Evolutionary conservation across 2,113 vertebrate species (phyloP).

Genomic region (Ictidomys tridecemlineatus): DNA sequence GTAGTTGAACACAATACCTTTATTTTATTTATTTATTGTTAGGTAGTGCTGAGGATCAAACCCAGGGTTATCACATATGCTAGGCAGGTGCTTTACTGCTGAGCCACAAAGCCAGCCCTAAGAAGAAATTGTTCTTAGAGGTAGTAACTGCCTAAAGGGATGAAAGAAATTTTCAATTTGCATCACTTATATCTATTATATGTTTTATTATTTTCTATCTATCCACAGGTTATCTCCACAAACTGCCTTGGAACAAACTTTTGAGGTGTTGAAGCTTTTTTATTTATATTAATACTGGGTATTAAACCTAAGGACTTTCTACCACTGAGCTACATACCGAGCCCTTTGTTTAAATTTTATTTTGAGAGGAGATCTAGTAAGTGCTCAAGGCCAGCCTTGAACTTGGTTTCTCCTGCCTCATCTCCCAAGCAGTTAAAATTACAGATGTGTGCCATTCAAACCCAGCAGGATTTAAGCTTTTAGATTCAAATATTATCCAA

Average conservation of each 20-base stretch:
- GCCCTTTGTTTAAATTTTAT: not conserved
- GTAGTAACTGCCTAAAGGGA: not conserved
- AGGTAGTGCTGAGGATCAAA: no score
- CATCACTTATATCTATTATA: not conserved
- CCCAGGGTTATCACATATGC: no score
- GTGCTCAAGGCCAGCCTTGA: not conserved
- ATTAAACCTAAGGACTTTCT: not conserved
- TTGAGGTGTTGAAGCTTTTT: not conserved
- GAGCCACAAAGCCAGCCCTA: no score
- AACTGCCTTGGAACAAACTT: not conserved
- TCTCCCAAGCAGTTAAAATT: not conserved
- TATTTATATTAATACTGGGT: not conserved
- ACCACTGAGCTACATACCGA: not conserved
- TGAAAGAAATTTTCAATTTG: not conserved
- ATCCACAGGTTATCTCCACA: not conserved
- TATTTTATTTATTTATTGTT: no score
- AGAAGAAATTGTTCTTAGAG: not conserved
- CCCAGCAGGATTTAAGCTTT: not conserved
- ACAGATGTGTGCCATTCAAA: not conserved
- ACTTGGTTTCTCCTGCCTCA: not conserved
- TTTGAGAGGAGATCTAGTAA: not conserved
- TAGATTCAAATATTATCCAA: slow-evolving; percentile 29
- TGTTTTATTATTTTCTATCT: not conserved
- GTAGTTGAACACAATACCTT: no score
- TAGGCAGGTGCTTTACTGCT: no score